phyloP scores from a whole-genome alignment of 2,888 invertebrate genomes.

The Strigamia transsilvanica region DNA sequence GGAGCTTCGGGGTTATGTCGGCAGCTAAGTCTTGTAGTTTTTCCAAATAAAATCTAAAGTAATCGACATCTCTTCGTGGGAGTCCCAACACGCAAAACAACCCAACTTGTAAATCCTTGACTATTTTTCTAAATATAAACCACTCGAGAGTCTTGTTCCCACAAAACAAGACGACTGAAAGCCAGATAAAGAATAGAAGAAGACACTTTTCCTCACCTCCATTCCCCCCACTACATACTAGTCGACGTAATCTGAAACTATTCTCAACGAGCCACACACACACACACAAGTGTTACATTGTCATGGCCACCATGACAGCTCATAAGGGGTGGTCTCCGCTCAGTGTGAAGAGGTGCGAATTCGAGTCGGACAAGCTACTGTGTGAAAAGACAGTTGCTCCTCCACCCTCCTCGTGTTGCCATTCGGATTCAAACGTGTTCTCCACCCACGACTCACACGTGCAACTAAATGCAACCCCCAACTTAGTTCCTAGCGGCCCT shows the following conservation, averaged over 20 bases:
- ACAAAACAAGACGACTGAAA: neutral
- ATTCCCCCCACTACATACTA: neutral
- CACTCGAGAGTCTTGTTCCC: neutral
- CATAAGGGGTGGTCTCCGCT: slow-evolving; percentile 7
- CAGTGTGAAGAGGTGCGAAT: neutral
- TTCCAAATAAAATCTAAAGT: too few relatives aligned
- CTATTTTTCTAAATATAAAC: too few relatives aligned
- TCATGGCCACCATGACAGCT: slow-evolving; percentile 10
- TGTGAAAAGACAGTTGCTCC: slow-evolving; percentile 42
- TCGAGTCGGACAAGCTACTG: slow-evolving; percentile 33
- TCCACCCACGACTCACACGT: slow-evolving; percentile 40
- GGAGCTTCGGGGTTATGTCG: too few relatives aligned
- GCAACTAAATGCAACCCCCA: slow-evolving; percentile 23
- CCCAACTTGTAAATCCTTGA: too few relatives aligned
- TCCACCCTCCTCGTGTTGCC: slow-evolving; percentile 6
- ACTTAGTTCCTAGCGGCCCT: neutral
- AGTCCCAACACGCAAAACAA: too few relatives aligned
- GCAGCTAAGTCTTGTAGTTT: too few relatives aligned
- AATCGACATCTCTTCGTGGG: too few relatives aligned
- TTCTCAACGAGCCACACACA: neutral
- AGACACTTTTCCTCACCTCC: slow-evolving; percentile 32
- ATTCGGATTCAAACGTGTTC: slow-evolving; percentile 6
- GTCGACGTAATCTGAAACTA: slow-evolving; percentile 8
- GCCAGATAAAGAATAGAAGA: neutral
- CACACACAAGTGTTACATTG: slow-evolving; percentile 35